Base-by-base conservation (phyloP, 2,113 vertebrate species). In the Empidonax alnorum region DNA sequence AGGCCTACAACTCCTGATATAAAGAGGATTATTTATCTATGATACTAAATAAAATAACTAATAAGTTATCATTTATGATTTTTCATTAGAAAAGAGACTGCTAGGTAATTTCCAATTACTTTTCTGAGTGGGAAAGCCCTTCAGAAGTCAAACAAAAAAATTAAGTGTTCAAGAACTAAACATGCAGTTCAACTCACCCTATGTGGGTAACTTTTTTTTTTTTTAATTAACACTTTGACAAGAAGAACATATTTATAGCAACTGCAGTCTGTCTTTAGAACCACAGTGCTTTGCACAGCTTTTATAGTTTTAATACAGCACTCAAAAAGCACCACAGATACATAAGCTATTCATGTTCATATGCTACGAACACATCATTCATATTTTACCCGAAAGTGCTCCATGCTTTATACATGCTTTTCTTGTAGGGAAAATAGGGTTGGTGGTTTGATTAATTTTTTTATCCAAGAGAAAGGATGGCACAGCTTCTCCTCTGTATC, bases 191-290 rank as follows among this genome's bases (percentile, higher is more conserved):
- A 89, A 55, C 21, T 17, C 23, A 33, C 8, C 4, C 46, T 76
- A 10, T 18, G 5, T 84, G 24, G 22, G 27, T 53, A 87, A 63
- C 20, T 86, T 15, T 68, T 95, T 87, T 93, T 59, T 44, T 92
- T 55, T 41, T 17, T 27, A 89, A 59, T 92, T 87, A 96, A 78
- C 55, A 63, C 53, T 55, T 58, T 61, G 61, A 63, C 35, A 89
- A 71, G 84, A 93, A 37, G 14, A 95, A 63, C 22, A 13, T 37
- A 77, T 85, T 84, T 94, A 92, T 33, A 94, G 67, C 33, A 94
- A 50, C 22, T 46, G 65, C 35, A 68, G 20, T 30, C 42, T 85
- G 63, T 89, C 77, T 65, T 91, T 42, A 88, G 47, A 95, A 61
- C 58, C 85, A 75, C 63, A 62, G 53, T 0, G 0, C 21, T 91